A percentile compares a stretch with the other conserved stretches of the same genome.
phyloP scores from a whole-genome alignment of 1,140 invertebrate genomes.

The Euborellia annulipes region DNA sequence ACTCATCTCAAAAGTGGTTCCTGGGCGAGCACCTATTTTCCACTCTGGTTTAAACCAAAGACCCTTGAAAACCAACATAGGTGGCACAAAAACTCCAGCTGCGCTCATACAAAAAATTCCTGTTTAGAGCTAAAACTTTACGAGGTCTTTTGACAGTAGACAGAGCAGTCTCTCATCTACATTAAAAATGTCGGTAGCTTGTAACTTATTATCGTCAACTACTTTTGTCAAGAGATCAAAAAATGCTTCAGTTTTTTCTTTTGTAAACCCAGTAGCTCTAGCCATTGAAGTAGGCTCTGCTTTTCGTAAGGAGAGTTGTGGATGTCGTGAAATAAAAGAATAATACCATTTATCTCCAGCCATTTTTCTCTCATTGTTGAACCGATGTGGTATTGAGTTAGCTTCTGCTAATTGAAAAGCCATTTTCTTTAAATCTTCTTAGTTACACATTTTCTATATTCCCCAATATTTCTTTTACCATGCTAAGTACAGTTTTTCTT shows the following conservation, averaged over 20 bases:
- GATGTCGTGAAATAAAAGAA: constrained; percentile 25
- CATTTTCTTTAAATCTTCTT: no score
- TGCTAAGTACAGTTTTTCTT: no score
- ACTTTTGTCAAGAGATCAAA: constrained; percentile 18
- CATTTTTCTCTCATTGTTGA: constrained; percentile 20
- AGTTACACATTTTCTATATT: no score
- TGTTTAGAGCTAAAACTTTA: constrained; percentile 22
- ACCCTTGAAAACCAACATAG: constrained; percentile 14
- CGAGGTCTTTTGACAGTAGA: constrained; percentile 16
- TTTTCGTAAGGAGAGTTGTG: constrained; percentile 22
- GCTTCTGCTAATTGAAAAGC: no score
- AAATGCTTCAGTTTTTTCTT: constrained; percentile 19
- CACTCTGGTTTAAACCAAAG: constrained; percentile 18
- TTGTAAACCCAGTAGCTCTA: constrained; percentile 24
- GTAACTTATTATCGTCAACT: constrained; percentile 20
- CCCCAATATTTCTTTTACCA: no score
- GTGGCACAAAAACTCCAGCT: constrained; percentile 21
- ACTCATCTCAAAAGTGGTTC: constrained; percentile 5
- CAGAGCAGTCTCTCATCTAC: constrained; percentile 22
- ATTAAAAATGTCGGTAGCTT: constrained; percentile 25
- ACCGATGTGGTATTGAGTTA: constrained; percentile 14
- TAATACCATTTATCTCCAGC: constrained; percentile 28
- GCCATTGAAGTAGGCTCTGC: constrained; percentile 27
- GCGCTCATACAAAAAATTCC: constrained; percentile 22
- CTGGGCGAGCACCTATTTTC: constrained; percentile 16